phyloP scores from a whole-genome alignment of 2,797 vertebrate genomes.

The Acanthopagrus latus region DNA sequence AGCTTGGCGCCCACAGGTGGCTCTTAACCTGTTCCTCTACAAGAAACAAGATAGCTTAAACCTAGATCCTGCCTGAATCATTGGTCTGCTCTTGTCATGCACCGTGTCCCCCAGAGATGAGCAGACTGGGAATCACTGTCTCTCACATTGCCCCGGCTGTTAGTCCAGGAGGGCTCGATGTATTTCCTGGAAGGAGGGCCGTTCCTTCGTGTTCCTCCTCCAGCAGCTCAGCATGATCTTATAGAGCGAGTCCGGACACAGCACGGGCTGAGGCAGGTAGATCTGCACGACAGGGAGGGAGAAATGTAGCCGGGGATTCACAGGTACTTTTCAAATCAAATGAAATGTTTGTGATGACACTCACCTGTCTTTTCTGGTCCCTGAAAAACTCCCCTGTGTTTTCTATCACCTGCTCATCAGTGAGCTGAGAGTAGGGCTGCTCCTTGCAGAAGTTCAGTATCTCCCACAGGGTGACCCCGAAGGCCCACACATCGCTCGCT shows the following conservation, averaged over 20 bases:
- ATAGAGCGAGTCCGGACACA: slow-evolving; percentile 95
- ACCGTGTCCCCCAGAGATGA: slow-evolving; percentile 48
- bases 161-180: slow-evolving; percentile 89
- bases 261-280: slow-evolving; percentile 93
- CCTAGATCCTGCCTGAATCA: slow-evolving; percentile 62
- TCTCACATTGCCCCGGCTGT: slow-evolving; percentile 50
- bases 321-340: not conserved
- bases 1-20: slow-evolving; percentile 49
- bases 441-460: slow-evolving; percentile 96
- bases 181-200: slow-evolving; percentile 96
- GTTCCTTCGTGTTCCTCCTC: slow-evolving; percentile 95
- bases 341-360: not conserved
- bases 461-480: slow-evolving; percentile 97
- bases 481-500: slow-evolving; percentile 97
- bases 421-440: slow-evolving; percentile 97
- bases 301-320: not conserved
- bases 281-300: slow-evolving; percentile 79
- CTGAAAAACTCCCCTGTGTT: slow-evolving; percentile 99
- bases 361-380: slow-evolving; percentile 96
- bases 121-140: slow-evolving; percentile 63
- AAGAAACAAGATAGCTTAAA: slow-evolving; percentile 69
- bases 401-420: slow-evolving; percentile 98
- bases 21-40: slow-evolving; percentile 36
- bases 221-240: slow-evolving; percentile 98
- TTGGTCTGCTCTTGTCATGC: slow-evolving; percentile 46